Evolutionary conservation across 2,113 vertebrate genomes (phyloP), one percentile per base, ranked within the genome.

Genomic region (Fukomys damarensis): DNA sequence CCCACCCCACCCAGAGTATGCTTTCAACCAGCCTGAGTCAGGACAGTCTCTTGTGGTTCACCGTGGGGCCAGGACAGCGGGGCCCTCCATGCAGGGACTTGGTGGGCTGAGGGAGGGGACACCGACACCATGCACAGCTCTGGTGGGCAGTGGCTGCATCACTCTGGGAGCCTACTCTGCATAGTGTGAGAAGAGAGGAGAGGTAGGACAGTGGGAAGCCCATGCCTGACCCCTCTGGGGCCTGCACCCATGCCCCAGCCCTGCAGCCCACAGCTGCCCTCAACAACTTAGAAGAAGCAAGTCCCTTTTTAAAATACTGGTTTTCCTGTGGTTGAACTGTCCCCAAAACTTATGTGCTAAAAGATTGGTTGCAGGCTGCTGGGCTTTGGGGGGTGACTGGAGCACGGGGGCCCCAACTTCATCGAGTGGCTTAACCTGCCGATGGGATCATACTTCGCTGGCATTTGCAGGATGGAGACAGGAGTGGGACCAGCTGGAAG

Each of bases 271-370:
- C 16, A 22, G 70, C 11, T 28, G 14, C 92, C 94, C 43, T 68
- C 92, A 12, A 80, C 95, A 97, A 98, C 96, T 97, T 97, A 95
- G 95, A 96, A 89, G 88, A 77, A 94, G 93, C 83, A 72, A 84
- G 94, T 81, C 95, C 93, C 96, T 94, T 97, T 98, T 94, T 89
- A 97, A 97, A 98, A 97, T 98, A 98, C 97, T 59, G 86, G 96
- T 80, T 97, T 98, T 97, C 94, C 94, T 97, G 96, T 79, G 92
- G 28, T 52, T 49, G 30, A 79, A 52, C 52, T 35, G 28, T 32
- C 28, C 76, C 46, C 46, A 79, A 16, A 79, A 49, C 46, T 79
- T 30, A 22, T 32, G 30, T 16, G 12, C 30, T 79, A 11, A 35
- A 35, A 35, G 16, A 46, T 52, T 52, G 30, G 30, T 11, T 35